phyloP scores from a whole-genome alignment of 2,113 vertebrate species.

The Thunnus thynnus region DNA sequence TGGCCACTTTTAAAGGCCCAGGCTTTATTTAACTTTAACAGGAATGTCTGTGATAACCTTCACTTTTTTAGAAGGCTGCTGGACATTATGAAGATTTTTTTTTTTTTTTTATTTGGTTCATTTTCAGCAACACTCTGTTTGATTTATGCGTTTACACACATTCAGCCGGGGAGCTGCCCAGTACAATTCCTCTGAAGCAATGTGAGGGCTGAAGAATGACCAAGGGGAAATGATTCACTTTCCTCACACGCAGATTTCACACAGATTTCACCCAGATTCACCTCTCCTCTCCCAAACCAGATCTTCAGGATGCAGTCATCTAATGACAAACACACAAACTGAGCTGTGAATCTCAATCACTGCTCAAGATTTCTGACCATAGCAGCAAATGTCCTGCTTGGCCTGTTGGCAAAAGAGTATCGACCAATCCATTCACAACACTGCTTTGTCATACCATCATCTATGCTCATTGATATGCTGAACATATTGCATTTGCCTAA shows the following conservation, averaged over 20 bases:
- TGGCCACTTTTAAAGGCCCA: not conserved
- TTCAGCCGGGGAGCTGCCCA: constrained; percentile 4
- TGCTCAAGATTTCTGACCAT: not conserved
- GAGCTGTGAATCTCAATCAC: not conserved
- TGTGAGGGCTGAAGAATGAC: not conserved
- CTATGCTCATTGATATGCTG: constrained; percentile 1
- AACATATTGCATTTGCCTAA: not conserved
- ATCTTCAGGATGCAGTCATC: not conserved
- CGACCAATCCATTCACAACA: not conserved
- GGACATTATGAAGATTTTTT: not conserved
- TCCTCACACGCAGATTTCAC: not conserved
- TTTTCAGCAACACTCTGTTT: constrained; percentile 13
- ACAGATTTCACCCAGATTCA: not conserved
- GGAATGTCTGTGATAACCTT: not conserved
- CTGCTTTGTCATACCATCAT: not conserved
- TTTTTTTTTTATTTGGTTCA: not conserved
- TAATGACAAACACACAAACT: not conserved
- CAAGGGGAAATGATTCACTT: constrained; percentile 20
- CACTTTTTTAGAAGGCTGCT: not conserved
- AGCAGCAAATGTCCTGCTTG: not conserved
- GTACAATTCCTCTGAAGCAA: not conserved
- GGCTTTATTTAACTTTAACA: no score
- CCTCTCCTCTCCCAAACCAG: not conserved
- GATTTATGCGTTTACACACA: not conserved
- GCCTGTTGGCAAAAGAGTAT: not conserved